Base-by-base conservation (phyloP, 2,797 vertebrate species). In the Xiphorhynchus erythropygius region DNA sequence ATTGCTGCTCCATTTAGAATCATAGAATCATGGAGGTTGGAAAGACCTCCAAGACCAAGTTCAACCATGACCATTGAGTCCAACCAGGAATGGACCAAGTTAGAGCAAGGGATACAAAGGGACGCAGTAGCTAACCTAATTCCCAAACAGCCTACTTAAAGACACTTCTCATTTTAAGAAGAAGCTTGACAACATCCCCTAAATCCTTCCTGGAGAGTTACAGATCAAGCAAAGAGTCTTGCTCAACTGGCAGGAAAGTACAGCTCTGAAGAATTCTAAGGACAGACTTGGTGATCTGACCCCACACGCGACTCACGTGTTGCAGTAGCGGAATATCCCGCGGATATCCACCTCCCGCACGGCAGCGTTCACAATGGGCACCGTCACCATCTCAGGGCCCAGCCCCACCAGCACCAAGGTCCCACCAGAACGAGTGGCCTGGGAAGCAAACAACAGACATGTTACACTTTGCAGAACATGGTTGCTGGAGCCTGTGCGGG, bases 261-360 rank as follows among this genome's bases (percentile, higher is more conserved):
- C 17, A 67, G 10, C 32, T 63, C 47, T 16, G 21, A 74, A 28
- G 23, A 56, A 63, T 42, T 86, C n/a, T 37, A 22, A 59, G n/a
- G 60, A 55, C 17, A 37, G 22, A 4, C 12, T 3, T 23, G 35
- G 67, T 2, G 24, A 55, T 16, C 5, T 37, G 27, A 23, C 2
- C 3, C 41, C 2, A 9, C 30, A 10, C 0, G 2, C 67, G 90
- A 97, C 98, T 99, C 95, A 99, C 99, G 99, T 99, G 96, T 99
- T 99, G 97, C 99, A 98, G 96, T 99, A 99, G 97, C 99, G 98
- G 97, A 99, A 99, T 79, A 99, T 98, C 4, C 99, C 99, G 68
- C 98, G 98, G 98, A 99, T 99, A 85, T 99, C 99, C 94, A 99
- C 98, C 70, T 99, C 99, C 80, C 98, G 98, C 57, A 97, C 11